Conservation (phyloP, 2,113 vertebrate genomes). For the Gavialis gangeticus region DNA sequence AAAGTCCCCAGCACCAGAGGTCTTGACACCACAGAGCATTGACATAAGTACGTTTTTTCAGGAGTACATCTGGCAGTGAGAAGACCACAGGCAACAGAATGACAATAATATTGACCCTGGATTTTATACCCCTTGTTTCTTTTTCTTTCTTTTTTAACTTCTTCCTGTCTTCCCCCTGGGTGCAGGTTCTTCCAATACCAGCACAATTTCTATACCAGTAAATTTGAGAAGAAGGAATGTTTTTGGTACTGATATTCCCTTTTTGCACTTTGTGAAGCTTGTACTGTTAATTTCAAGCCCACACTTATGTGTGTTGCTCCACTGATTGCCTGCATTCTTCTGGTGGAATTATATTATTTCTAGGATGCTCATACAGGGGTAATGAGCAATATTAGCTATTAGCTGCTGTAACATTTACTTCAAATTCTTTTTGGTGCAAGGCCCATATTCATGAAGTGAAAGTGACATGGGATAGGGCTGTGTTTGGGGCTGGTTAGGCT, state of each 20-base stretch:
- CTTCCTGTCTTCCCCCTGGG: background rate
- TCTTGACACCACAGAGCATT: background rate
- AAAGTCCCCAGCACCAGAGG: background rate
- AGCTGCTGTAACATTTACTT: background rate
- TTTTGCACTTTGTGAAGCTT: background rate
- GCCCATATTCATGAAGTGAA: background rate
- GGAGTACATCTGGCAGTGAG: fast-evolving
- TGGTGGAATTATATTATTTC: background rate
- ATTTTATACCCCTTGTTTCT: background rate
- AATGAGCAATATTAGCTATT: no score
- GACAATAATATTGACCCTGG: background rate
- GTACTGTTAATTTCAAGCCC: background rate
- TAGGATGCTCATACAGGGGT: background rate
- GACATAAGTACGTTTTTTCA: fast-evolving
- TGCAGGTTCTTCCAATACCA: background rate
- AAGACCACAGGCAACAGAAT: background rate
- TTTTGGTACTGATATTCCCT: background rate
- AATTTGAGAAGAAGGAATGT: no score
- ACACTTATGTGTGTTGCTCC: background rate
- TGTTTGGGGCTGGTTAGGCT: background rate
- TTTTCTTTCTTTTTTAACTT: background rate
- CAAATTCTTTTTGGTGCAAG: background rate
- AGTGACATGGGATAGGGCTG: fast-evolving
- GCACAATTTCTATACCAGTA: background rate
- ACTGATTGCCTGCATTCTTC: background rate